A percentile compares a stretch with the other conserved stretches of the same genome.
phyloP scores from a whole-genome alignment of 2,797 vertebrate species.

The Balearica regulorum region DNA sequence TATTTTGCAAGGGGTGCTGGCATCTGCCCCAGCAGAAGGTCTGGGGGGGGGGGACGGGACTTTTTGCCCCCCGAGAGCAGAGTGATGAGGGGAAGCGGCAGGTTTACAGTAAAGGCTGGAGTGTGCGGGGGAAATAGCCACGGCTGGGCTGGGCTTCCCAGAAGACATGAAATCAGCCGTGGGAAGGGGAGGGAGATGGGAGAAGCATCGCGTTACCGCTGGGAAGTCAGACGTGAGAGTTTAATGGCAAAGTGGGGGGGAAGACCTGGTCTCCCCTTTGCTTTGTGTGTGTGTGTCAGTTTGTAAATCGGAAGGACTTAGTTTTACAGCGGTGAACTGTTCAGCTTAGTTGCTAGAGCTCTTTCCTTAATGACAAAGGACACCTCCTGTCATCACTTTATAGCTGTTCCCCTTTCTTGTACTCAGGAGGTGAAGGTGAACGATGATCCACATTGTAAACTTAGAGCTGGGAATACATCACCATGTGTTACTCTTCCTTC shows the following conservation, averaged over 20 bases:
- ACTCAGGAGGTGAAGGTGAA: accelerated
- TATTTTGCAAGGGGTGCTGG: neutral
- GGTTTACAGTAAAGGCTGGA: constrained; percentile 44
- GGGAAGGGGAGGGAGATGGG: neutral
- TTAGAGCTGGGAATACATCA: neutral
- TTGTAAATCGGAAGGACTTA: neutral
- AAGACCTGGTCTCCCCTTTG: neutral
- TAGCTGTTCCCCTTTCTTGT: neutral
- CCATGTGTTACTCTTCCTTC: too few species aligned
- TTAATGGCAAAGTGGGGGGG: neutral
- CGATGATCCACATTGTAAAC: accelerated
- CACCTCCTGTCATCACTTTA: neutral
- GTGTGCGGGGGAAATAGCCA: accelerated
- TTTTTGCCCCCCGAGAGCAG: neutral
- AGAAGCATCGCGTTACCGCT: neutral
- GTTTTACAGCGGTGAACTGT: neutral
- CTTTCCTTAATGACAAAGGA: neutral
- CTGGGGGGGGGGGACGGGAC: neutral
- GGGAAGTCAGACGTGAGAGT: neutral
- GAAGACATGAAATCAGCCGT: neutral
- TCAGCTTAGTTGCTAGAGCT: neutral
- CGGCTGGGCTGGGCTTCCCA: constrained; percentile 42
- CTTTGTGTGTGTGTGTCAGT: neutral
- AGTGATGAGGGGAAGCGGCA: neutral
- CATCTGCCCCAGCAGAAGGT: accelerated